Percentiles rank a stretch among this genome's conserved stretches.
Conservation (phyloP, 2,113 vertebrate genomes). For the Columbina picui region DNA sequence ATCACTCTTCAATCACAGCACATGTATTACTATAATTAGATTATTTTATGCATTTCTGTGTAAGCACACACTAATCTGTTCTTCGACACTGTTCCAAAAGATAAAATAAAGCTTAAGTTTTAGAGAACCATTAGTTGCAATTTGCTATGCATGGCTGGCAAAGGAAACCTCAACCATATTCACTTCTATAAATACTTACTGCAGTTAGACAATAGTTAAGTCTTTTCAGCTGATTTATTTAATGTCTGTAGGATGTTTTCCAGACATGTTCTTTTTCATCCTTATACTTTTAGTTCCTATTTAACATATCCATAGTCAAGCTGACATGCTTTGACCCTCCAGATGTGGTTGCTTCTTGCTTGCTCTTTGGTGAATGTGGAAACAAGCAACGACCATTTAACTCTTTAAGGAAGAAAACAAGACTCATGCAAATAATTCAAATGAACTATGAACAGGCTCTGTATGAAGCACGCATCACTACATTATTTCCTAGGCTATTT, state of each 20-base stretch:
- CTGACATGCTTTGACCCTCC: not conserved
- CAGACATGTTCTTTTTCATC: not conserved
- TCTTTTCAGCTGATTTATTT: slow-evolving; percentile 11
- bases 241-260: not conserved
- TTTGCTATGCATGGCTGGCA: not conserved
- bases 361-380: not conserved
- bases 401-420: not conserved
- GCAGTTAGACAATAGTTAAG: not conserved
- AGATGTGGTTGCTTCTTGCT: not conserved
- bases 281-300: not conserved
- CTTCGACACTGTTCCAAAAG: not conserved
- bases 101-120: not conserved
- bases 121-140: not conserved
- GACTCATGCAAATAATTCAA: not conserved
- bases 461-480: not conserved
- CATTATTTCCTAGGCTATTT: not conserved
- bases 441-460: not conserved
- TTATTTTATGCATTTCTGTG: slow-evolving; percentile 20
- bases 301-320: not conserved
- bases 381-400: not conserved
- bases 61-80: not conserved
- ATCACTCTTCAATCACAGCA: not conserved
- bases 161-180: not conserved
- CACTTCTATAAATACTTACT: not conserved
- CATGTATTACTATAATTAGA: not conserved